A percentile compares a stretch with the other conserved stretches of the same genome.
phyloP scores from a whole-genome alignment of 2,888 invertebrate genomes.

The Seira ritae region DNA sequence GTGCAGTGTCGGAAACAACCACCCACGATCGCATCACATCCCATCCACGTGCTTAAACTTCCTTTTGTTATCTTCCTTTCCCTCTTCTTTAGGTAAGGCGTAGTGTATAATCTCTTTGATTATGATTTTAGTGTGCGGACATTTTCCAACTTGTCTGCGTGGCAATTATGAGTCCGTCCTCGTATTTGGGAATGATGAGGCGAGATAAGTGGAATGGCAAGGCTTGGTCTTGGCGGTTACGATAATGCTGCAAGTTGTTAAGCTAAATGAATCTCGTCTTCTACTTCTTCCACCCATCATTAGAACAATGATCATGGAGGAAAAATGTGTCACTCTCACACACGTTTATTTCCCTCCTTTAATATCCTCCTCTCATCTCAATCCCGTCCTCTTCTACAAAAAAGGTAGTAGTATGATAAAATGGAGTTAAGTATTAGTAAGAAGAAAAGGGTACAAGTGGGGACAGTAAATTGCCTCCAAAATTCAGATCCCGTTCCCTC shows the following conservation, averaged over 20 bases:
- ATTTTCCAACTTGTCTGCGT: neutral
- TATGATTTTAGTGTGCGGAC: neutral
- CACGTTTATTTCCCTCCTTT: slow-evolving; percentile 8
- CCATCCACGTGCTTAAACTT: too few relatives aligned
- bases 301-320: neutral
- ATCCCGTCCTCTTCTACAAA: too few relatives aligned
- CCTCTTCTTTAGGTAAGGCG: neutral
- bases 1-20: neutral
- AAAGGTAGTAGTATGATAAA: too few relatives aligned
- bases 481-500: slow-evolving; percentile 3
- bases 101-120: slow-evolving; percentile 8
- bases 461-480: slow-evolving; percentile 7
- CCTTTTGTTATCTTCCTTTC: neutral
- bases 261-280: slow-evolving; percentile 15
- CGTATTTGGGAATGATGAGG: neutral
- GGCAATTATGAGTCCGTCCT: slow-evolving; percentile 4
- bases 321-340: neutral
- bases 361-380: neutral
- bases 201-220: slow-evolving; percentile 6
- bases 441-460: neutral
- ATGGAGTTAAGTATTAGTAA: slow-evolving; percentile 6
- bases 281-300: neutral
- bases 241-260: slow-evolving; percentile 11
- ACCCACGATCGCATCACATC: neutral
- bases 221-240: neutral